Evolutionary conservation across 2,888 invertebrate genomes (phyloP).

Genomic region (Chrysolina americana): DNA sequence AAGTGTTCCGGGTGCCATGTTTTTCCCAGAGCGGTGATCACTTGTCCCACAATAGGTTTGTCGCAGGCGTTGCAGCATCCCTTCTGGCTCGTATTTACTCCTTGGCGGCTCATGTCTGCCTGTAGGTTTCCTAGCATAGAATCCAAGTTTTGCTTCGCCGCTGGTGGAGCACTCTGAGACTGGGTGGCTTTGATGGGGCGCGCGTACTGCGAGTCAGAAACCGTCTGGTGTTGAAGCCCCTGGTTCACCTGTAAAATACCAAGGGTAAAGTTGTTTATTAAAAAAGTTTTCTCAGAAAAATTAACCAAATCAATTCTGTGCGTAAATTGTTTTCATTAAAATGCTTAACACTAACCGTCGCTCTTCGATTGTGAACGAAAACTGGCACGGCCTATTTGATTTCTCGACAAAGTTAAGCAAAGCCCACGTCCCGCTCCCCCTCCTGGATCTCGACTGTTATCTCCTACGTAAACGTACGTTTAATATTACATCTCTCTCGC

Average conservation of each 20-base stretch:
- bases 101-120: conserved; percentile 98
- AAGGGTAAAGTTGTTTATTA: conserved; percentile 9
- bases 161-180: conserved; percentile 65
- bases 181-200: conserved; percentile 73
- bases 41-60: conserved; percentile 99
- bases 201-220: conserved; percentile 80
- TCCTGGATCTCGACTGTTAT: conserved; percentile 37
- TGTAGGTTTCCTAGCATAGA: conserved; percentile 94
- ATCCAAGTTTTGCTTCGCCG: conserved; percentile 72
- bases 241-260: conserved; percentile 74
- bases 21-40: conserved; percentile 96
- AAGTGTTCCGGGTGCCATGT: conserved; percentile 99
- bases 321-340: conserved; percentile 1
- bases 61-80: conserved; percentile 99
- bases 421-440: conserved; percentile 55
- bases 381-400: conserved; percentile 51
- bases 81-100: conserved; percentile 98
- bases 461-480: conserved; percentile 35
- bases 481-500: conserved; percentile 29
- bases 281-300: neutral
- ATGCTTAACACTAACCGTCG: conserved; percentile 47
- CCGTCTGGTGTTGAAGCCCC: conserved; percentile 77
- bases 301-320: neutral
- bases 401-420: conserved; percentile 56
- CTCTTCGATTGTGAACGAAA: conserved; percentile 40